Base-by-base conservation (phyloP, 2,797 vertebrate genomes). In the Callimico goeldii region DNA sequence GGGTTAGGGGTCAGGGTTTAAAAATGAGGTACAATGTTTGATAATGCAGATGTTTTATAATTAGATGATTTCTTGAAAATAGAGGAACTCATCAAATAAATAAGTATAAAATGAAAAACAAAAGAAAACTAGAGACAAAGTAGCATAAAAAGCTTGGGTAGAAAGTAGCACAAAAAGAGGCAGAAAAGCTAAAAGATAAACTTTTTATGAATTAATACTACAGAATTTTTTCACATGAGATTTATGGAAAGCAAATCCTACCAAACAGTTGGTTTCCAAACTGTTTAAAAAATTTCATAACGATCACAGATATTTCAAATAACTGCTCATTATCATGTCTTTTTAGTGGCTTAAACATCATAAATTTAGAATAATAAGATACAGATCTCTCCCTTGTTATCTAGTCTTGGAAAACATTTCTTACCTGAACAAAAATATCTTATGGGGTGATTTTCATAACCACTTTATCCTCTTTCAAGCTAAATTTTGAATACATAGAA, bases 371-470 rank as follows among this genome's bases (percentile, higher is more conserved):
- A 90, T 57, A 90, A 30, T 57, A 70, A 70, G 14, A 85, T 22
- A n/a, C 1, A 91, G 15, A 43, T 82, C 1, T 90, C 19, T 95
- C 94, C 17, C 4, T 81, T 13, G 85, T 88, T 55, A 70, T 85
- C 36, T 94, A 95, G n/a, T 75, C 22, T 43, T 82, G 7, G 13
- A 87, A 86, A 92, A 90, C 5, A 94, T 72, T 93, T 88, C 43
- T 72, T 94, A 64, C 19, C 2, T 15, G 19, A 88, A 94, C 15
- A 91, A 89, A 96, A 90, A 55, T 7, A 41, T 14, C 13, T 91
- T 58, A 55, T 82, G 61, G 70, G 9, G 24, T 73, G 39, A 87
- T 75, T 52, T 76, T 70, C 15, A 84, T 57, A 70, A 81, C 3
- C 28, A 92, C n/a, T 83, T 76, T 77, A 43, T 94, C 7, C 11